phyloP scores from a whole-genome alignment of 2,888 invertebrate species.

The Platypus cylindrus region DNA sequence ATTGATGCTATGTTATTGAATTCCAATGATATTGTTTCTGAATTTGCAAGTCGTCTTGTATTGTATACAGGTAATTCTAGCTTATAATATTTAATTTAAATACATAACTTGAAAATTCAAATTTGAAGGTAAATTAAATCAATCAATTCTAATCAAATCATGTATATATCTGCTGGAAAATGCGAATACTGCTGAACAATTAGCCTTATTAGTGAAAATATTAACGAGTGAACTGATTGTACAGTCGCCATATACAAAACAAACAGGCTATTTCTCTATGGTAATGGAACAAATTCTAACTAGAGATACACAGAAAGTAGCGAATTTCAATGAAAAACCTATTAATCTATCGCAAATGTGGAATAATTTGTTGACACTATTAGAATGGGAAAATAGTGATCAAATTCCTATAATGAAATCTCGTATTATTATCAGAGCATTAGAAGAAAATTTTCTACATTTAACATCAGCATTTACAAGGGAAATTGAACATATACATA shows the following conservation, averaged over 20 bases:
- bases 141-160: constrained; percentile 48
- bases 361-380: constrained; percentile 29
- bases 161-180: constrained; percentile 48
- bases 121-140: constrained; percentile 45
- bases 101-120: constrained; percentile 1
- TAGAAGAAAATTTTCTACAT: constrained; percentile 37
- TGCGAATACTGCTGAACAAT: constrained; percentile 43
- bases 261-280: constrained; percentile 37
- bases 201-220: constrained; percentile 49
- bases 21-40: constrained; percentile 41
- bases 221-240: constrained; percentile 44
- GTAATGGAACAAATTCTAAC: constrained; percentile 31
- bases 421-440: constrained; percentile 35
- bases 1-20: constrained; percentile 45
- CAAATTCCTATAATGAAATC: constrained; percentile 34
- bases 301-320: constrained; percentile 24
- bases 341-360: constrained; percentile 29
- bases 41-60: constrained; percentile 46
- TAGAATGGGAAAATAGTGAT: constrained; percentile 50
- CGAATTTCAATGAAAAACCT: constrained; percentile 21
- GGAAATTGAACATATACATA: constrained; percentile 36
- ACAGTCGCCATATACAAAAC: constrained; percentile 29
- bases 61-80: constrained; percentile 39
- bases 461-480: constrained; percentile 33
- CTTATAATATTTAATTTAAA: constrained; percentile 5